Percentiles rank a stretch among this genome's conserved stretches.
These are phyloP conservation scores for Falco peregrinus DNA, from an alignment of 2,797 vertebrate species.

Conservation along the genomic window DNA sequence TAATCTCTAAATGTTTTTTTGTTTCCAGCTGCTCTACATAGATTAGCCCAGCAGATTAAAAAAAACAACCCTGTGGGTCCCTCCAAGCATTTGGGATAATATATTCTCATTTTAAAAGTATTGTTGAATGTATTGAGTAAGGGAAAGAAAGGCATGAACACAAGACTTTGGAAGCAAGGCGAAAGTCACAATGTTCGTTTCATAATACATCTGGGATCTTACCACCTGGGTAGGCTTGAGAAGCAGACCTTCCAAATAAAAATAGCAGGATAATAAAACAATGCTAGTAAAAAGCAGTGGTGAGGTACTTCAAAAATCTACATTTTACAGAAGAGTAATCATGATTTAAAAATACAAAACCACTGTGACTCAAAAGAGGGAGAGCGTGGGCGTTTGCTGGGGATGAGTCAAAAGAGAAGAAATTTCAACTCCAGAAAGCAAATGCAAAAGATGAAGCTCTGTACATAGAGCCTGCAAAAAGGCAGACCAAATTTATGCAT, in stretches of 20 bases:
- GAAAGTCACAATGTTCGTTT: slow-evolving; percentile 30
- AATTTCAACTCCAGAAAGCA: slow-evolving; percentile 35
- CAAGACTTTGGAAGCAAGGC: neutral
- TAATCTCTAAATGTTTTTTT: neutral
- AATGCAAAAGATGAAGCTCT: slow-evolving; percentile 41
- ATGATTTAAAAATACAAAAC: slow-evolving; percentile 65
- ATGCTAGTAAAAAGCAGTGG: slow-evolving; percentile 33
- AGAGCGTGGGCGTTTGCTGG: slow-evolving; percentile 41
- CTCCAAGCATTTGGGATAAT: neutral
- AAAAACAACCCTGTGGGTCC: neutral
- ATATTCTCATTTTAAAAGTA: slow-evolving; percentile 13
- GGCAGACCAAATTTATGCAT: slow-evolving; percentile 46
- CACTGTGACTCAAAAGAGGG: slow-evolving; percentile 61
- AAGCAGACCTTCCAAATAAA: slow-evolving; percentile 35
- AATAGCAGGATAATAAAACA: slow-evolving; percentile 45
- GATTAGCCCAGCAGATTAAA: slow-evolving; percentile 15
- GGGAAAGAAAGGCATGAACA: slow-evolving; percentile 15
- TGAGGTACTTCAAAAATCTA: slow-evolving; percentile 34
- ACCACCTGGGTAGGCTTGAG: slow-evolving; percentile 16
- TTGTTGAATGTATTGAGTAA: neutral
- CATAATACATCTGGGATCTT: slow-evolving; percentile 9
- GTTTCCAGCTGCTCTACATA: neutral
- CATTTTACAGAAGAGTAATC: slow-evolving; percentile 57
- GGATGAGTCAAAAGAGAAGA: slow-evolving; percentile 60
- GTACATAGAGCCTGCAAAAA: slow-evolving; percentile 47